Conservation (phyloP, 2,797 vertebrate species). For the Channa striata region DNA sequence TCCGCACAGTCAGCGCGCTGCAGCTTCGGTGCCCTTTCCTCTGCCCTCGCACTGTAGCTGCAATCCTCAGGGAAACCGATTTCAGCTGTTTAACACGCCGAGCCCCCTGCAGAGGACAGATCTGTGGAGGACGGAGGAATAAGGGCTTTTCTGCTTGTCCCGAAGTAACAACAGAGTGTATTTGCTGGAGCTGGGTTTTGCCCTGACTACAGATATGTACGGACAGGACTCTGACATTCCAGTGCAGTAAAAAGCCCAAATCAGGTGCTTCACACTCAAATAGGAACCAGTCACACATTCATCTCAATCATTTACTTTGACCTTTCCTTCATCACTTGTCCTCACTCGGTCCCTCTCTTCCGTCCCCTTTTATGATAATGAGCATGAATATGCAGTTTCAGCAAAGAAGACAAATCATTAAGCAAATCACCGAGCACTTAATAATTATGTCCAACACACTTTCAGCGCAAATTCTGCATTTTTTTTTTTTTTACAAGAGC, state of each 20-base stretch:
- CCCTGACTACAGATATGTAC: slow-evolving; percentile 1
- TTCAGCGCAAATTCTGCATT: slow-evolving; percentile 24
- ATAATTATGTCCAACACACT: slow-evolving; percentile 34
- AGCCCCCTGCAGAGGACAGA: slow-evolving; percentile 66
- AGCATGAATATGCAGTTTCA: slow-evolving; percentile 62
- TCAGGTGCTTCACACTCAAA: not conserved
- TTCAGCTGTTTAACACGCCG: slow-evolving; percentile 81
- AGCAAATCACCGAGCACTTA: slow-evolving; percentile 47
- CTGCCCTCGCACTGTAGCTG: slow-evolving; percentile 67
- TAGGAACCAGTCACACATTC: not conserved
- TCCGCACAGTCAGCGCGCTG: slow-evolving; percentile 58
- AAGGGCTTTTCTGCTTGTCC: slow-evolving; percentile 47
- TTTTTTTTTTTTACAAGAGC: slow-evolving; percentile 10
- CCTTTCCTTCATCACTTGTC: slow-evolving; percentile 48
- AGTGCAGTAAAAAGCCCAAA: not conserved
- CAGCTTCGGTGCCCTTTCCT: slow-evolving; percentile 73
- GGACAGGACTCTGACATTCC: not conserved
- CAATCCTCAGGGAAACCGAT: slow-evolving; percentile 82
- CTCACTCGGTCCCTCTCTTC: not conserved
- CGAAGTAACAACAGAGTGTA: slow-evolving; percentile 40
- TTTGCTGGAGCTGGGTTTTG: slow-evolving; percentile 1
- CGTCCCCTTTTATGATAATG: slow-evolving; percentile 51
- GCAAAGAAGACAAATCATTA: slow-evolving; percentile 58
- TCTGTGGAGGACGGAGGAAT: slow-evolving; percentile 50
- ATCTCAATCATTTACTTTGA: slow-evolving; percentile 5